Conservation (phyloP, 2,888 invertebrate species). For the Cyaniris semiargus region DNA sequence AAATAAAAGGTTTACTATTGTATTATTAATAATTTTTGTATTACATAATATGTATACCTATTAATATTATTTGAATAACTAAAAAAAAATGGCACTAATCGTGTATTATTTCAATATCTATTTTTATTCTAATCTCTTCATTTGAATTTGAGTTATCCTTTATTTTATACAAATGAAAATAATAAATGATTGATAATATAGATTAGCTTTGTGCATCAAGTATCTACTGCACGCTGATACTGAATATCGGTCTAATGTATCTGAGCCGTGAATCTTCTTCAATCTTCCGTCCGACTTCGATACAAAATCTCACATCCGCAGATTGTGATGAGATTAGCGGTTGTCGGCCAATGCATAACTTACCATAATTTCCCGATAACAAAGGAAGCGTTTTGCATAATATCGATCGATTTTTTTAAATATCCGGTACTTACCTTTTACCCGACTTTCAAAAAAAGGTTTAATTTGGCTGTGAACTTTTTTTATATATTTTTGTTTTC, state of each 20-base stretch:
- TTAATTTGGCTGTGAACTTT: too few species aligned
- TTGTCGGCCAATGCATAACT: slow-evolving; percentile 17
- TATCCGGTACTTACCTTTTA: not conserved
- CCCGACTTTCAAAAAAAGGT: too few species aligned
- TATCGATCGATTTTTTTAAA: not conserved
- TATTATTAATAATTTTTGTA: too few species aligned
- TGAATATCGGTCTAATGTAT: slow-evolving; percentile 35
- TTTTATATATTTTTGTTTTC: not conserved
- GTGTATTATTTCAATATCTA: too few species aligned
- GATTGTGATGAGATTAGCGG: slow-evolving; percentile 22
- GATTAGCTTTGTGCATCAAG: not conserved
- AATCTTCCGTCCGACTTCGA: slow-evolving; percentile 19
- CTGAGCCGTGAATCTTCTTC: slow-evolving; percentile 35
- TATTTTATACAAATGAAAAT: too few species aligned
- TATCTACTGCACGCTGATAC: not conserved
- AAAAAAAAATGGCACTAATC: too few species aligned
- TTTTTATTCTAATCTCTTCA: too few species aligned
- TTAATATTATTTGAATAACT: too few species aligned
- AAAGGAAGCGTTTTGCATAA: slow-evolving; percentile 24
- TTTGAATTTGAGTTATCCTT: too few species aligned
- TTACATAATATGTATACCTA: too few species aligned
- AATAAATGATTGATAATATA: not conserved
- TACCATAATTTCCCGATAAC: slow-evolving; percentile 15
- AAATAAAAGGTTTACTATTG: too few species aligned
- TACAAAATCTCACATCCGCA: slow-evolving; percentile 28